Conservation (phyloP, 2,888 invertebrate genomes). For the Volucella bombylans region DNA sequence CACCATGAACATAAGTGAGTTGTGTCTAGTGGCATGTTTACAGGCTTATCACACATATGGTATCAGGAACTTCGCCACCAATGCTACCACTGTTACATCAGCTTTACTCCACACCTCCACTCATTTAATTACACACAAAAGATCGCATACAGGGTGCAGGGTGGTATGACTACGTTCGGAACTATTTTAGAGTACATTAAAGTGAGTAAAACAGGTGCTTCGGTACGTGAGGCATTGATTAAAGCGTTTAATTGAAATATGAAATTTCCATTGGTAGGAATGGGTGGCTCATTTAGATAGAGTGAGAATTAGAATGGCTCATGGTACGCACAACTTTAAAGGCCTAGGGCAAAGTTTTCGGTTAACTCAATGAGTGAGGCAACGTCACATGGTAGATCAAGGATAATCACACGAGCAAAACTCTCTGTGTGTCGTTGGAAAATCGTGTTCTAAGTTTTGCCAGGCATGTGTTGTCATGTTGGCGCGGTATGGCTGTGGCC, state of each 20-base stretch:
- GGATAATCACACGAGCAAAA: conserved; percentile 66
- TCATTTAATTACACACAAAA: conserved; percentile 70
- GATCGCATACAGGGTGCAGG: conserved; percentile 34
- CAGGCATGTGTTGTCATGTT: conserved; percentile 29
- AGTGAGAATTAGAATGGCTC: not conserved
- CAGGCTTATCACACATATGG: conserved; percentile 74
- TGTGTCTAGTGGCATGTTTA: conserved; percentile 72
- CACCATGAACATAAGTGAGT: conserved; percentile 60
- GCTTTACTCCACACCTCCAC: conserved; percentile 45
- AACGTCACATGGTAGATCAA: conserved; percentile 69
- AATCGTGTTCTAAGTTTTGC: conserved; percentile 64
- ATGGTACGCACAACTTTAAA: conserved; percentile 54
- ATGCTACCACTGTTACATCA: conserved; percentile 41
- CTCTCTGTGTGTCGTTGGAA: conserved; percentile 51
- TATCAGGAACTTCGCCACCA: conserved; percentile 29
- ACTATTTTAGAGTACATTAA: conserved; percentile 65
- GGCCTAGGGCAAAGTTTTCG: conserved; percentile 69
- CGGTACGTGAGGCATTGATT: conserved; percentile 72
- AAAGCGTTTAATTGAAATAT: conserved; percentile 73
- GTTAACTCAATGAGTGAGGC: conserved; percentile 66
- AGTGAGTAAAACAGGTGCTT: conserved; percentile 70
- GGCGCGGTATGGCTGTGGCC: not conserved
- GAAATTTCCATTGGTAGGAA: conserved; percentile 57
- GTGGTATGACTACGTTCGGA: not conserved
- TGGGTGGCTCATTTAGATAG: not conserved